Percentiles rank a stretch among this genome's conserved stretches.
These are phyloP conservation scores for Montipora sp. DNA, from an alignment of 64 coral and sea anemone genomes.

Conservation along the genomic window DNA sequence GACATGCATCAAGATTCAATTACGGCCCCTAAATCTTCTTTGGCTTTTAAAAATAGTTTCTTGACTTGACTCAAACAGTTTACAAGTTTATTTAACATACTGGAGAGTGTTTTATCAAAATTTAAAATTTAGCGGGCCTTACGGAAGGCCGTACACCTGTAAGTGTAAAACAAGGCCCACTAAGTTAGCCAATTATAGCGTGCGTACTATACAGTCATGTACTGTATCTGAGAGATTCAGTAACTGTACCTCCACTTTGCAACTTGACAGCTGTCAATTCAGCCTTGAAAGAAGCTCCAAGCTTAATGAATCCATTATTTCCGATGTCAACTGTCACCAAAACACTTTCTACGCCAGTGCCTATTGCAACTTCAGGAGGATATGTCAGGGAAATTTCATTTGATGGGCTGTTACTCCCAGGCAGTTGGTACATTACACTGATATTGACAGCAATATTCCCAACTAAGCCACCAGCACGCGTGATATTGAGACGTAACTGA, in stretches of 20 bases:
- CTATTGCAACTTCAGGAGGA: slow-evolving; percentile 7
- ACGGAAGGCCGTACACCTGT: too few species aligned
- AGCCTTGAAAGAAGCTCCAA: slow-evolving; percentile 74
- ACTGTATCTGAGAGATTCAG: not conserved
- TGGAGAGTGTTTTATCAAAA: too few species aligned
- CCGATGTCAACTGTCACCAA: slow-evolving; percentile 52
- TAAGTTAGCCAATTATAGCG: too few species aligned
- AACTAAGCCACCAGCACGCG: slow-evolving; percentile 61
- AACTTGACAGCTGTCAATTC: slow-evolving; percentile 51
- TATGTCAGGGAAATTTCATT: slow-evolving; percentile 54
- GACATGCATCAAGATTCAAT: too few species aligned
- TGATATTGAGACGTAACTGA: slow-evolving; percentile 38
- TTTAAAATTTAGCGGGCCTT: too few species aligned
- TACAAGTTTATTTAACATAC: too few species aligned
- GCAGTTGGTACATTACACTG: slow-evolving; percentile 68
- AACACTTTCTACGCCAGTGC: slow-evolving; percentile 5
- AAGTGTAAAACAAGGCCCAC: too few species aligned
- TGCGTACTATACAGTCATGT: too few species aligned
- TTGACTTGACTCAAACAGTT: too few species aligned
- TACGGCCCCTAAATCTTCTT: too few species aligned
- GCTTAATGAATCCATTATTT: slow-evolving; percentile 74
- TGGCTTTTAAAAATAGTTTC: too few species aligned
- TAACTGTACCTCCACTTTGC: slow-evolving; percentile 47
- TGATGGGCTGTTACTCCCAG: slow-evolving; percentile 46
- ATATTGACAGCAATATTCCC: slow-evolving; percentile 67